Conservation (phyloP, 2,888 invertebrate genomes). For the Pyrrhia umbra region DNA sequence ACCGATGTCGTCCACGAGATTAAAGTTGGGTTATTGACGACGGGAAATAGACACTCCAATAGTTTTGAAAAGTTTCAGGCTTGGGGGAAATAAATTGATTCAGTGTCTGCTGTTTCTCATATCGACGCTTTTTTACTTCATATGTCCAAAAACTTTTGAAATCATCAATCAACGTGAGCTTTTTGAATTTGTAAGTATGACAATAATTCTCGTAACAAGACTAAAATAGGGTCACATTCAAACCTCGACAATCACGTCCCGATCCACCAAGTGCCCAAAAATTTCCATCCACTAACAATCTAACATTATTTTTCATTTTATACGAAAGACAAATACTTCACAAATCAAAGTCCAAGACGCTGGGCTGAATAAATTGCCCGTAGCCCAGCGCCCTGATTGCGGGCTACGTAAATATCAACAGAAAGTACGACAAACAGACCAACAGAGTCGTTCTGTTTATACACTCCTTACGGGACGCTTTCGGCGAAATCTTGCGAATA, state of each 20-base stretch:
- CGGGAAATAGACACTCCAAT: constrained; percentile 31
- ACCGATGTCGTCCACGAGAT: constrained; percentile 59
- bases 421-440: constrained; percentile 58
- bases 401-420: constrained; percentile 58
- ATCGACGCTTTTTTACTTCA: background rate
- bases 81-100: background rate
- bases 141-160: background rate
- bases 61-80: constrained; percentile 22
- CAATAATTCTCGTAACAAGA: too few relatives aligned
- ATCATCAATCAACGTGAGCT: too few relatives aligned
- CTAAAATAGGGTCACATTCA: background rate
- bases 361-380: constrained; percentile 66
- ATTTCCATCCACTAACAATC: constrained; percentile 42
- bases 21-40: constrained; percentile 62
- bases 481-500: constrained; percentile 47
- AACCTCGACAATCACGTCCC: background rate
- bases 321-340: constrained; percentile 67
- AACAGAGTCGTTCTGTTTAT: constrained; percentile 5
- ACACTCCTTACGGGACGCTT: constrained; percentile 46
- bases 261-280: constrained; percentile 11
- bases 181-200: background rate
- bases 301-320: constrained; percentile 60
- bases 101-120: background rate
- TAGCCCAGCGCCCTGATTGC: constrained; percentile 61
- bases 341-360: constrained; percentile 70